Base-by-base conservation (phyloP, 1,140 invertebrate species). In the Drosophila nikananu region DNA sequence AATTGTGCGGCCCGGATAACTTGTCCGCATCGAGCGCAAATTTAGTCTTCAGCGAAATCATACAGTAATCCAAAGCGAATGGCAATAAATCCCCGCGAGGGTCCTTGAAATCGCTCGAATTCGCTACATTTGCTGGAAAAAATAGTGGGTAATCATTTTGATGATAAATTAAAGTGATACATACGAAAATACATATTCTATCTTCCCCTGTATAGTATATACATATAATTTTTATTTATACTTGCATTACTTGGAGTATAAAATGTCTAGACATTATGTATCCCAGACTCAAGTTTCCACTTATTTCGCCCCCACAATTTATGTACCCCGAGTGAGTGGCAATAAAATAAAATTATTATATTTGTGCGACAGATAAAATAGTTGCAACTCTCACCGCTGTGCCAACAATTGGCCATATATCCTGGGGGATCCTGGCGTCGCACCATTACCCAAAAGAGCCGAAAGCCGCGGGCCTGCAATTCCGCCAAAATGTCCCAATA, bases 331-430 rank as follows among this genome's bases (percentile, higher is more conserved):
- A 19, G 15, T 48, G 44, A 23, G 64, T 21, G 25, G 68, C 65
- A 57, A 59, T 71, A 71, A 71, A 71, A 71, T 71, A 68, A 71
- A 71, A 71, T 57, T 71, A 57, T 71, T 71, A 68, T 68, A 68
- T 55, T 66, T 23, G 62, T 27, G 67, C 48, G 67, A 68, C 64
- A 71, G 67, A 71, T 71, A 71, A 71, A 71, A 71, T 68, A 71
- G 67, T 71, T 71, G 67, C 64, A 55, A 48, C 64, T 71, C 49
- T 55, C 64, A 57, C 49, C 41, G 67, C 67, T 51, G 67, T 21
- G 67, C 66, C 70, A 72, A 49, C 30, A 72, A 73, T 72, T 60
- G 67, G 70, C 67, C 70, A 61, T 73, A 71, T 68, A 68, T 71
- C 39, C 67, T 35, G 32, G 39, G 60, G 63, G 49, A 54, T 57